A percentile compares a stretch with the other conserved stretches of the same genome.
Conservation (phyloP, 1,140 invertebrate genomes). For the Eueides isabella region DNA sequence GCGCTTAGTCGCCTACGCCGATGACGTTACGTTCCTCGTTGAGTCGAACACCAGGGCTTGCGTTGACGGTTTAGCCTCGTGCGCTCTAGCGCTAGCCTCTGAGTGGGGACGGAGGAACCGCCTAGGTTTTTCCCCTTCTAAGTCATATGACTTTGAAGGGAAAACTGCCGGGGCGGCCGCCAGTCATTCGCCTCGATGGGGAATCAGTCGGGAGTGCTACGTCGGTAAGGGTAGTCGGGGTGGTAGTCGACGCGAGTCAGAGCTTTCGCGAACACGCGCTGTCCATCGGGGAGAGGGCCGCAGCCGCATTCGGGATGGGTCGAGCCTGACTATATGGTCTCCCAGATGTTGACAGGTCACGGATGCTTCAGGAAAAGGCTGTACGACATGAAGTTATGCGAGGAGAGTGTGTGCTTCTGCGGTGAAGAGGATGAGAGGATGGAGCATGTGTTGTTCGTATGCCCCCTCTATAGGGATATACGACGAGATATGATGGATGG, state of each 20-base stretch:
- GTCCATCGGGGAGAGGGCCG: too few relatives aligned
- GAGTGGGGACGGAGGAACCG: not conserved
- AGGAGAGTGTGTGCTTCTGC: not conserved
- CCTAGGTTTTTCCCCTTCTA: not conserved
- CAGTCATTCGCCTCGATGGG: not conserved
- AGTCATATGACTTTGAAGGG: not conserved
- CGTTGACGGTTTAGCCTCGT: not conserved
- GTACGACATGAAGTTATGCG: constrained; percentile 2
- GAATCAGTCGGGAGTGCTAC: too few relatives aligned
- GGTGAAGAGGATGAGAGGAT: not conserved
- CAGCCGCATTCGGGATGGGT: constrained; percentile 20
- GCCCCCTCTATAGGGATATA: too few relatives aligned
- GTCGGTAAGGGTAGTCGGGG: not conserved
- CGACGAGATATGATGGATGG: too few relatives aligned
- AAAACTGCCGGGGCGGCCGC: not conserved
- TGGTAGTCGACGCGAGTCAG: not conserved
- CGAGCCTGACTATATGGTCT: constrained; percentile 28
- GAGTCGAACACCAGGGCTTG: too few relatives aligned
- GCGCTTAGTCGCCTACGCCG: too few relatives aligned
- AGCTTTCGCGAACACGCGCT: not conserved
- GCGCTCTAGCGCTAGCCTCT: not conserved
- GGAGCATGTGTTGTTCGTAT: constrained; percentile 24
- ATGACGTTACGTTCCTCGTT: too few relatives aligned
- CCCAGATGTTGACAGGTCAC: constrained; percentile 28
- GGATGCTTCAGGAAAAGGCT: constrained; percentile 23